Evolutionary conservation across 2,797 vertebrate genomes (phyloP).

Genomic region (Acanthurus leucopareius): DNA sequence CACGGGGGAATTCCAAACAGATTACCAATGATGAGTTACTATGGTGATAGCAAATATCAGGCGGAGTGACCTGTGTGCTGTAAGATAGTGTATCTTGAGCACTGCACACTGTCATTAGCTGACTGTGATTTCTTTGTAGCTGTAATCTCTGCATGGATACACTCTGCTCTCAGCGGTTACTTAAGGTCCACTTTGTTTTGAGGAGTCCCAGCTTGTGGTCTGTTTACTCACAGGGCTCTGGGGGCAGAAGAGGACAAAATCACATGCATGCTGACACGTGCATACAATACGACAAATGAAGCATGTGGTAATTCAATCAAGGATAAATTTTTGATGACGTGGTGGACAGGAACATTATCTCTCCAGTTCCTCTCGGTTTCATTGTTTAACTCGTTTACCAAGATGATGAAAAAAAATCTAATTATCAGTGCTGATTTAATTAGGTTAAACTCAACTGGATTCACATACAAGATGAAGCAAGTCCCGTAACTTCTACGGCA

Average conservation of each 20-base stretch:
- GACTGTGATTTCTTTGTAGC: slow-evolving; percentile 58
- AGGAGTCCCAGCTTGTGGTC: slow-evolving; percentile 41
- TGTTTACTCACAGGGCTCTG: slow-evolving; percentile 33
- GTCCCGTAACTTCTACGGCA: slow-evolving; percentile 14
- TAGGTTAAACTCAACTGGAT: slow-evolving; percentile 36
- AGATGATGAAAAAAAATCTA: slow-evolving; percentile 48
- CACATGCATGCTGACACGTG: slow-evolving; percentile 13
- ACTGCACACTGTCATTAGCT: slow-evolving; percentile 47
- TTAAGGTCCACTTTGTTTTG: slow-evolving; percentile 57
- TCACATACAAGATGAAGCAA: slow-evolving; percentile 6
- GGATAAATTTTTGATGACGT: slow-evolving; percentile 10
- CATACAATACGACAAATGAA: slow-evolving; percentile 10
- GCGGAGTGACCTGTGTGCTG: slow-evolving; percentile 64
- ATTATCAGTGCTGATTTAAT: slow-evolving; percentile 57
- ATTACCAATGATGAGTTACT: slow-evolving; percentile 76
- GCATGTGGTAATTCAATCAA: neutral
- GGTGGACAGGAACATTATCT: slow-evolving; percentile 22
- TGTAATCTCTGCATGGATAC: slow-evolving; percentile 65
- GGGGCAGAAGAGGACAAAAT: slow-evolving; percentile 20
- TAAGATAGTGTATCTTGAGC: slow-evolving; percentile 69
- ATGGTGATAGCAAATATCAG: slow-evolving; percentile 80
- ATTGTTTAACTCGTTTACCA: slow-evolving; percentile 20
- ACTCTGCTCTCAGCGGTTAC: slow-evolving; percentile 42
- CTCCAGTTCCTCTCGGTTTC: slow-evolving; percentile 4
- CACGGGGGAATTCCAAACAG: slow-evolving; percentile 81